These are phyloP conservation scores for Agrilus biguttatus DNA, from an alignment of 2,888 invertebrate genomes.

Conservation along the genomic window DNA sequence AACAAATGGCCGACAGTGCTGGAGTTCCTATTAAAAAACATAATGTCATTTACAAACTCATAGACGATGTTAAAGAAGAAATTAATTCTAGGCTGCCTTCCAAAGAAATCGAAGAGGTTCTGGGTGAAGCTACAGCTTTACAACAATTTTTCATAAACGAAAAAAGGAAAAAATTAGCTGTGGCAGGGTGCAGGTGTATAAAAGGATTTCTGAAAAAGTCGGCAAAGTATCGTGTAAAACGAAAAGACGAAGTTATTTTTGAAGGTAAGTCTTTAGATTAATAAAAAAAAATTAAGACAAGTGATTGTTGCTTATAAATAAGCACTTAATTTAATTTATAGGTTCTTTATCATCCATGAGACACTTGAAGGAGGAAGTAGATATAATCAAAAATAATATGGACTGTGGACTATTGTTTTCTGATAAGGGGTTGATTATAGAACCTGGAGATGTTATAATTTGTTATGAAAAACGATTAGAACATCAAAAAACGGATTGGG, in stretches of 20 bases:
- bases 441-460: constrained; percentile 62
- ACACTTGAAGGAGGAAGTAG: constrained; percentile 80
- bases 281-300: constrained; percentile 1
- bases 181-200: constrained; percentile 79
- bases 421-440: constrained; percentile 44
- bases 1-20: constrained; percentile 36
- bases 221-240: constrained; percentile 49
- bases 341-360: constrained; percentile 69
- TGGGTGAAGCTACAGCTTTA: constrained; percentile 74
- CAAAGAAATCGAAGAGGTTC: constrained; percentile 56
- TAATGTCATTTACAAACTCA: constrained; percentile 86
- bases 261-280: constrained; percentile 41
- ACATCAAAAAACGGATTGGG: constrained; percentile 60
- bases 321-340: constrained; percentile 20
- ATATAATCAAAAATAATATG: constrained; percentile 62
- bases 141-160: constrained; percentile 71
- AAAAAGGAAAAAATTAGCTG: constrained; percentile 63
- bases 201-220: constrained; percentile 60
- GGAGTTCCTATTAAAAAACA: constrained; percentile 49
- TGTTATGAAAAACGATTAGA: constrained; percentile 59
- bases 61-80: constrained; percentile 76
- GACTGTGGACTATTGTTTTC: constrained; percentile 81
- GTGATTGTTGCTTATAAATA: constrained; percentile 1
- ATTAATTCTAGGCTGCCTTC: constrained; percentile 58
- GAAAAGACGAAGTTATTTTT: constrained; percentile 49